Evolutionary conservation across 92 coral and sea anemone species (phyloP).

Genomic region (Pocillopora grandis): DNA sequence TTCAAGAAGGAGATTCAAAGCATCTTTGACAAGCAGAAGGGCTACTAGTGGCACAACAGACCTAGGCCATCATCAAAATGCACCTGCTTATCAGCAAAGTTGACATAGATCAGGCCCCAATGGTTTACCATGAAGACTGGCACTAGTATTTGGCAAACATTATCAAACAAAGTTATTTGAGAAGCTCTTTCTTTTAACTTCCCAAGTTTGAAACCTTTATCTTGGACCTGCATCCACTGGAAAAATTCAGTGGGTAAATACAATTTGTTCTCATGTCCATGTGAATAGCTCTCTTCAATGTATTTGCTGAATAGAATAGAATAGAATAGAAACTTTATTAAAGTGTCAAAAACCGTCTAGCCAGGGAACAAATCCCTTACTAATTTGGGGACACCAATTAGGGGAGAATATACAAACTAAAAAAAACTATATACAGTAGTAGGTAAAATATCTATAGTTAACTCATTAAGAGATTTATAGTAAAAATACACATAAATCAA

Average conservation of each 20-base stretch:
- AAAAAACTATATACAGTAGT: too few relatives aligned
- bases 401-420: too few relatives aligned
- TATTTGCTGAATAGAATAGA: not conserved
- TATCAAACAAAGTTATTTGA: not conserved
- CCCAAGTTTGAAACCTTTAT: constrained; percentile 31
- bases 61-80: constrained; percentile 57
- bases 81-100: constrained; percentile 20
- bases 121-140: constrained; percentile 32
- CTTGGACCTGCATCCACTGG: constrained; percentile 38
- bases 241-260: constrained; percentile 51
- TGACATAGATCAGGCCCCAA: constrained; percentile 45
- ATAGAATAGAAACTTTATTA: too few relatives aligned
- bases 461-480: too few relatives aligned
- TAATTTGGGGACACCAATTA: too few relatives aligned
- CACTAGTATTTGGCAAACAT: constrained; percentile 8
- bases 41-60: constrained; percentile 13
- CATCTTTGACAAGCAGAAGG: constrained; percentile 32
- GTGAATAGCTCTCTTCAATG: constrained; percentile 15
- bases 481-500: too few relatives aligned
- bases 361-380: too few relatives aligned
- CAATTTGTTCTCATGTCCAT: constrained; percentile 17
- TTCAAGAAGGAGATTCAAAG: constrained; percentile 40
- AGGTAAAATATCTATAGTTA: too few relatives aligned
- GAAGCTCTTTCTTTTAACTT: not conserved
- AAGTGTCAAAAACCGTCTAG: not conserved